Percentiles rank a stretch among this genome's conserved stretches.
Evolutionary conservation across 2,797 vertebrate species (phyloP).

Genomic region (Trematomus bernacchii): DNA sequence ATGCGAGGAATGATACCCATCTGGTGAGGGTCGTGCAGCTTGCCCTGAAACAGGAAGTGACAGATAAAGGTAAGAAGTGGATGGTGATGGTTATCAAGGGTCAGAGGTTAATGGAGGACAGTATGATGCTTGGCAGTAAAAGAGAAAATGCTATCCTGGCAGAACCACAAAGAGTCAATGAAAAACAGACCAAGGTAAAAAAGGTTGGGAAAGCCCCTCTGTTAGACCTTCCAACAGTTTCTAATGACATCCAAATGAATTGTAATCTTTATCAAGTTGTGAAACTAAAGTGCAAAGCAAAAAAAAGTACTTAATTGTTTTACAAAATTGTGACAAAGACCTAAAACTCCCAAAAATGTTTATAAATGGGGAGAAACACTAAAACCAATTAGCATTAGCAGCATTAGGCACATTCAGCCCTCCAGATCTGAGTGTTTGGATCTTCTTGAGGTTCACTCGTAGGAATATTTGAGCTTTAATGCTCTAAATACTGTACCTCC

Average conservation of each 20-base stretch:
- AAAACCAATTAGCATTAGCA: too few relatives aligned
- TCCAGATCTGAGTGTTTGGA: neutral
- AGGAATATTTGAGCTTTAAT: neutral
- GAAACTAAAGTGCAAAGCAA: neutral
- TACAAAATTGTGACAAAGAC: neutral
- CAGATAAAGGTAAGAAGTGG: neutral
- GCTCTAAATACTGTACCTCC: constrained; percentile 82
- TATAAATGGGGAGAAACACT: neutral
- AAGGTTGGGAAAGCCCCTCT: neutral
- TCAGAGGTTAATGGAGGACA: neutral
- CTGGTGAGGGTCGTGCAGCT: constrained; percentile 92
- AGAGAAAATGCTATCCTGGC: neutral
- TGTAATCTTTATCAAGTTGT: neutral
- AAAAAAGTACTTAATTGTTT: neutral
- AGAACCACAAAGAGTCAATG: neutral
- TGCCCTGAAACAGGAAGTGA: constrained; percentile 84
- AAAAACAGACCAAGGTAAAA: neutral
- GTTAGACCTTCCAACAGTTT: neutral
- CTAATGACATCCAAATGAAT: neutral
- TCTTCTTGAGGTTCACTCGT: neutral
- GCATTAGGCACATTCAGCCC: neutral
- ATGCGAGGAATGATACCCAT: constrained; percentile 98
- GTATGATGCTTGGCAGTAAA: neutral
- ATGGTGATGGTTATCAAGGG: neutral
- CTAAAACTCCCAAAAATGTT: neutral